These are phyloP conservation scores for Tribolium madens DNA, from an alignment of 1,140 invertebrate genomes.

Conservation along the genomic window DNA sequence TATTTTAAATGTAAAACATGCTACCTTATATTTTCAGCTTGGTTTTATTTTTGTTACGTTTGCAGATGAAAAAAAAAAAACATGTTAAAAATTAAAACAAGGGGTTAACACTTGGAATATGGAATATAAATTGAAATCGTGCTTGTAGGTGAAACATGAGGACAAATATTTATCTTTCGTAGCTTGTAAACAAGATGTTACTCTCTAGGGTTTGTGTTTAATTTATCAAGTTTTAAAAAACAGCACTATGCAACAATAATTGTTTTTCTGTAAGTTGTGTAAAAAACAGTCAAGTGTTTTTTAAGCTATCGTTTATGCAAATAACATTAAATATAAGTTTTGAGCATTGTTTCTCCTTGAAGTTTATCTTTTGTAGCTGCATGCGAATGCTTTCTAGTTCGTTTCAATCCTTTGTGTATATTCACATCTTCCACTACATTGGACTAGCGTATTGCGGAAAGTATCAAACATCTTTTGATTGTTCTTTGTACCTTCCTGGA, in stretches of 20 bases:
- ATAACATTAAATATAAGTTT: too few relatives aligned
- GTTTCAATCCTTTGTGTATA: neutral
- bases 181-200: neutral
- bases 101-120: too few relatives aligned
- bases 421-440: conserved; percentile 8
- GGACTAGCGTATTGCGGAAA: neutral
- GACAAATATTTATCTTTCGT: neutral
- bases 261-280: too few relatives aligned
- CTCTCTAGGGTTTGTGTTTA: neutral
- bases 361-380: neutral
- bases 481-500: conserved; percentile 8
- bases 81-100: neutral
- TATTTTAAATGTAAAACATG: neutral
- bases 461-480: conserved; percentile 15
- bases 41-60: neutral
- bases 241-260: too few relatives aligned
- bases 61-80: neutral
- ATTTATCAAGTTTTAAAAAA: too few relatives aligned
- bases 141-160: neutral
- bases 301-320: too few relatives aligned
- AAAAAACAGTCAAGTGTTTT: too few relatives aligned
- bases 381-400: neutral
- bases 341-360: neutral
- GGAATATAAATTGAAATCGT: neutral
- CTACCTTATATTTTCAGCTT: neutral